Percentiles rank a stretch among this genome's conserved stretches.
These are phyloP conservation scores for Molorchus minor DNA, from an alignment of 2,888 invertebrate species.

Conservation along the genomic window DNA sequence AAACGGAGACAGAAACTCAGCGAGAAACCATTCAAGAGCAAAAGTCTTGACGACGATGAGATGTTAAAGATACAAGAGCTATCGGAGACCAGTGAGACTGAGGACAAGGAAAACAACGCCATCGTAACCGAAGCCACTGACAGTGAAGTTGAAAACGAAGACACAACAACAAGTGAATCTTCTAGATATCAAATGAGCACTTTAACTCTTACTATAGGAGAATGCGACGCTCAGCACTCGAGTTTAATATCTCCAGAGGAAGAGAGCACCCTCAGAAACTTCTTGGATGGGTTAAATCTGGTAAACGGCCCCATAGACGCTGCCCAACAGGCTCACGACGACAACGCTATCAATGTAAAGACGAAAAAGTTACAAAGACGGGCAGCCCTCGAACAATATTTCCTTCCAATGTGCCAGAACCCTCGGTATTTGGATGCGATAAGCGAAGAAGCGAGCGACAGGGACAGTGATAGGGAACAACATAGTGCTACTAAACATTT, in stretches of 20 bases:
- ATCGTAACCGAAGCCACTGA: conserved; percentile 71
- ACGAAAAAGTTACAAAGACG: conserved; percentile 65
- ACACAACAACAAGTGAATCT: conserved; percentile 61
- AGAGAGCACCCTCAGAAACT: conserved; percentile 67
- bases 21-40: conserved; percentile 52
- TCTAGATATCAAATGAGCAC: conserved; percentile 59
- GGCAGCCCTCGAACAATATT: conserved; percentile 67
- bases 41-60: conserved; percentile 60
- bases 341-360: conserved; percentile 50
- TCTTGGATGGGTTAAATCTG: conserved; percentile 68
- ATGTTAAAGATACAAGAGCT: conserved; percentile 59
- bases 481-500: conserved; percentile 48
- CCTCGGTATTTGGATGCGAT: conserved; percentile 79
- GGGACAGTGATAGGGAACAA: conserved; percentile 64
- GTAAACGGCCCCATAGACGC: conserved; percentile 64
- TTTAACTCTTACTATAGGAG: conserved; percentile 62
- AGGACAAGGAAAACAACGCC: conserved; percentile 58
- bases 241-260: conserved; percentile 66
- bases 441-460: conserved; percentile 78
- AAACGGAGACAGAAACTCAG: conserved; percentile 25
- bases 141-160: conserved; percentile 71
- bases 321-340: conserved; percentile 42
- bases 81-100: conserved; percentile 53
- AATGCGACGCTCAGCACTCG: conserved; percentile 45
- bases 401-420: conserved; percentile 68